These are phyloP conservation scores for Smittia sp. DNA, from an alignment of 2,888 invertebrate genomes.

Conservation along the genomic window DNA sequence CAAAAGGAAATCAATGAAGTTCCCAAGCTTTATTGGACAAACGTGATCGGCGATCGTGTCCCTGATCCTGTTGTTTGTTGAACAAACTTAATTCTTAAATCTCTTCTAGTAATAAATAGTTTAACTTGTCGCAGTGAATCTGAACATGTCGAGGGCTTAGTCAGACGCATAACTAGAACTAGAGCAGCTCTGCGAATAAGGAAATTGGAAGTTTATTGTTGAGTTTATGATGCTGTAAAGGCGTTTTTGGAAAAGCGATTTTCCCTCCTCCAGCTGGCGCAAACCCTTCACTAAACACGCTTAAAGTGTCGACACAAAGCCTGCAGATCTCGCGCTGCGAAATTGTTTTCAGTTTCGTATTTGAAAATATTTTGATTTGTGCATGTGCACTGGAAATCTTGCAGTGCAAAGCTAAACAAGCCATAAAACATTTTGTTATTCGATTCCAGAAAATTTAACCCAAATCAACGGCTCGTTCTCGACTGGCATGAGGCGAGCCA, in stretches of 20 bases:
- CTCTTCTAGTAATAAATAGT: no score
- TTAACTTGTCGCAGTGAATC: no score
- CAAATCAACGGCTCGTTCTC: constrained; percentile 8
- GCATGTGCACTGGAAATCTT: constrained; percentile 13
- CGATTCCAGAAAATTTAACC: constrained; percentile 6
- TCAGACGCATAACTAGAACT: no score
- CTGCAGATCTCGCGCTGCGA: no score
- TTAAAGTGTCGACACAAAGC: no score
- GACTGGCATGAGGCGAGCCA: not conserved
- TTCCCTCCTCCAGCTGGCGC: not conserved
- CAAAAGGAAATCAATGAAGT: no score
- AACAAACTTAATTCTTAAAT: no score
- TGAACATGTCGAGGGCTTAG: no score
- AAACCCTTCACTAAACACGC: not conserved
- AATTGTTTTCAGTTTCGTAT: not conserved
- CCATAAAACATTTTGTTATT: constrained; percentile 15
- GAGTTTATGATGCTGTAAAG: constrained; percentile 22
- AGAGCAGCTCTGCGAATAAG: no score
- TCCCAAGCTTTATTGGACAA: no score
- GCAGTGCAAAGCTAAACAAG: not conserved
- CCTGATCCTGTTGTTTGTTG: no score
- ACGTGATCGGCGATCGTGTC: no score
- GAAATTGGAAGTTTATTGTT: constrained; percentile 38
- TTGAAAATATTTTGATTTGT: constrained; percentile 16
- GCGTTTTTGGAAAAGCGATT: not conserved